Evolutionary conservation across 2,797 vertebrate genomes (phyloP).

Genomic region (Crax fasciolata): DNA sequence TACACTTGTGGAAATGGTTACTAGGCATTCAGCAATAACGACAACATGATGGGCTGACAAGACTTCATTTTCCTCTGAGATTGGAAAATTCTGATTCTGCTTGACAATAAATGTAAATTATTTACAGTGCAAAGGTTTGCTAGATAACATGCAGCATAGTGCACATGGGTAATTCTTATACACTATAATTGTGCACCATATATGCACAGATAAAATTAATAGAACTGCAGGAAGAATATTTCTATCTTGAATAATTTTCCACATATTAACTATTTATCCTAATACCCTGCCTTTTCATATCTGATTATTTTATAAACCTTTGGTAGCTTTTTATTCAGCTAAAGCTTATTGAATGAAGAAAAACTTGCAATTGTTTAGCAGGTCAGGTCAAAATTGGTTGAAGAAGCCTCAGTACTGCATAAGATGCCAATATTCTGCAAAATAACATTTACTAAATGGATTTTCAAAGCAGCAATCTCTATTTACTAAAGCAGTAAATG

Average conservation of each 20-base stretch:
- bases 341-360: constrained; percentile 16
- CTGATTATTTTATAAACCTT: constrained; percentile 22
- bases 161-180: constrained; percentile 24
- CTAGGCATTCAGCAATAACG: constrained; percentile 59
- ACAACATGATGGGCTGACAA: constrained; percentile 64
- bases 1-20: constrained; percentile 49
- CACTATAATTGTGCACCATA: constrained; percentile 24
- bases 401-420: neutral
- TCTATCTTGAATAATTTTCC: constrained; percentile 71
- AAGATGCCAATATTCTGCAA: neutral
- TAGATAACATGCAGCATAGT: constrained; percentile 19
- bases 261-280: constrained; percentile 65
- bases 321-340: neutral
- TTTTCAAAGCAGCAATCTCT: constrained; percentile 35
- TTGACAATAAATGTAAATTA: constrained; percentile 63
- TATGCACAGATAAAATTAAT: constrained; percentile 12
- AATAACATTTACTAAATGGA: constrained; percentile 9
- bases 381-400: neutral
- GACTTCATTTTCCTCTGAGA: constrained; percentile 62
- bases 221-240: constrained; percentile 61
- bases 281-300: constrained; percentile 49
- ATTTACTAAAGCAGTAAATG: neutral
- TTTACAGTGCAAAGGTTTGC: constrained; percentile 58
- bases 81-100: constrained; percentile 55
- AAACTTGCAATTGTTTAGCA: constrained; percentile 20